A percentile compares a stretch with the other conserved stretches of the same genome.
Evolutionary conservation across 2,113 vertebrate species (phyloP).

Genomic region (Asarcornis scutulata): DNA sequence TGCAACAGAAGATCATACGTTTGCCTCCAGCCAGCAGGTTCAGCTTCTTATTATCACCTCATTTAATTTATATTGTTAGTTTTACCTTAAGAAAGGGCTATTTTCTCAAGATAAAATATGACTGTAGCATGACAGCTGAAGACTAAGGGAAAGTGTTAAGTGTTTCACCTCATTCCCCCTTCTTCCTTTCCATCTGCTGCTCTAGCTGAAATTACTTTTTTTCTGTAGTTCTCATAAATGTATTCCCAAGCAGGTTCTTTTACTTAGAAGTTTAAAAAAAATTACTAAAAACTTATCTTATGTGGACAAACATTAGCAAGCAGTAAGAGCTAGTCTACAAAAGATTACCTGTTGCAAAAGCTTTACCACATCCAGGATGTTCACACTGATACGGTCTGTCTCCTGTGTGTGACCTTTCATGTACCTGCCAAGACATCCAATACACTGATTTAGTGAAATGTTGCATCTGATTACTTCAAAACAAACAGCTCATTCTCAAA

Average conservation of each 20-base stretch:
- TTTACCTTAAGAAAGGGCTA: background rate
- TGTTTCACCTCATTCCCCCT: background rate
- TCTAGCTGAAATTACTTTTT: background rate
- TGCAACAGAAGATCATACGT: background rate
- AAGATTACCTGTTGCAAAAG: conserved; percentile 94
- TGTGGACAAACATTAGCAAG: background rate
- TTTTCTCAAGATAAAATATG: background rate
- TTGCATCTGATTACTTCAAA: background rate
- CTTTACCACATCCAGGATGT: conserved; percentile 93
- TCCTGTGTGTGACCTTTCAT: conserved; percentile 96
- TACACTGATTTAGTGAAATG: background rate
- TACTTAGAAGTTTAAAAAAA: background rate
- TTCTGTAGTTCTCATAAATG: background rate
- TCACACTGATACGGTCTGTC: conserved; percentile 96
- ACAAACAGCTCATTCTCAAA: background rate
- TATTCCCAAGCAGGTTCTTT: background rate
- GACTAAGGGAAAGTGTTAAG: background rate
- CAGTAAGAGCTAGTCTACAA: background rate
- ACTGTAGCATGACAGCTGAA: background rate
- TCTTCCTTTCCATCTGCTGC: background rate
- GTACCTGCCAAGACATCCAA: conserved; percentile 84
- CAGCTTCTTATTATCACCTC: background rate
- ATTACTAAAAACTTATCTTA: background rate
- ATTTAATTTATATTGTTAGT: background rate
- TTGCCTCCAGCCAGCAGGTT: background rate